Conservation (phyloP, 2,113 vertebrate species). For the Aythya baeri region DNA sequence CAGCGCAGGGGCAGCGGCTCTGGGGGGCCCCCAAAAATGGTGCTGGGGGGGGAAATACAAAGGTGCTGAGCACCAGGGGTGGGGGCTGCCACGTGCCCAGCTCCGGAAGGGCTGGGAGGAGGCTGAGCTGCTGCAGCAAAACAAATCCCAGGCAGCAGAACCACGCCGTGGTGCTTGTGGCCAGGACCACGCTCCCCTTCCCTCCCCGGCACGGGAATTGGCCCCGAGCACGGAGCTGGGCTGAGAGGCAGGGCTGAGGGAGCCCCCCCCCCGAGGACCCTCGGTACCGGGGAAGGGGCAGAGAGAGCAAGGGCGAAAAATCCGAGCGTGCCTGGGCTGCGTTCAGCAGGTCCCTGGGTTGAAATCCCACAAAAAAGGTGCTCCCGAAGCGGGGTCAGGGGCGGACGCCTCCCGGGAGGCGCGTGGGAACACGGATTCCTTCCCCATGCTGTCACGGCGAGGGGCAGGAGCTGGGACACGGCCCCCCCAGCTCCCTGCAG, state of each 20-base stretch:
- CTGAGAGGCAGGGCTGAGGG: background rate
- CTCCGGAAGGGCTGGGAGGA: background rate
- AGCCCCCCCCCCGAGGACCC: background rate
- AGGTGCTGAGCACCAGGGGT: too few relatives aligned
- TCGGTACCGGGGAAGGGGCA: background rate
- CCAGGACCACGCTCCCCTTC: background rate
- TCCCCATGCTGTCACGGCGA: fast-evolving
- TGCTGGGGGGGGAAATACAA: too few relatives aligned
- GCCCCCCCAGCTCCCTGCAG: background rate
- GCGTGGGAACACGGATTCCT: background rate
- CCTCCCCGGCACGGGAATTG: background rate
- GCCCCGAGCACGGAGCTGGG: background rate
- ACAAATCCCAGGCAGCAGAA: background rate
- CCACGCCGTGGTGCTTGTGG: background rate
- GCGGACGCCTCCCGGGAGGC: background rate
- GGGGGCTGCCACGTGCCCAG: background rate
- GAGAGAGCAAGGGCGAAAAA: background rate
- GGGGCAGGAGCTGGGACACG: fast-evolving
- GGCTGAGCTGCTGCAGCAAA: background rate
- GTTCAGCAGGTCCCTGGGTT: background rate
- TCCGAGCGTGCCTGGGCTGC: too few relatives aligned
- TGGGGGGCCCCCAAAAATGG: too few relatives aligned
- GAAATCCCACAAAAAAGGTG: background rate
- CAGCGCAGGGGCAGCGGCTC: too few relatives aligned
- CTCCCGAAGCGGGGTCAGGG: background rate